Base-by-base conservation (phyloP, 2,113 vertebrate genomes). In the Narcine bancroftii region DNA sequence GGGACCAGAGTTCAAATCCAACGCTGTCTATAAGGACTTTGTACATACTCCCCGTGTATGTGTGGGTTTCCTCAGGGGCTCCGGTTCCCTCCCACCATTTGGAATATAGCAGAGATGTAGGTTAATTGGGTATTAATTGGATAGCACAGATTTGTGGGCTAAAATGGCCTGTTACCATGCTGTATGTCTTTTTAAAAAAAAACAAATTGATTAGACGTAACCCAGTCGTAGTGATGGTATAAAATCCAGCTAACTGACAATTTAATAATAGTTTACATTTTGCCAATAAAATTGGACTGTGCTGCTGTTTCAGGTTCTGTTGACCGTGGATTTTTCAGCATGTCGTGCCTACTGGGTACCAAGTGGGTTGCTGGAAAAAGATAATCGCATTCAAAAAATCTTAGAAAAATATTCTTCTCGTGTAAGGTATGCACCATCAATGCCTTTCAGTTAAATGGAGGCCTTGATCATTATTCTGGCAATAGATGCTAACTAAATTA, bases 331-430 rank as follows among this genome's bases (percentile, higher is more conserved):
- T 94, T 97, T 96, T 83, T 96, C 97, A 3, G 94, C 93, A 0
- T 98, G 97, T 92, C 96, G 96, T 1, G 94, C 96, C 1, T 98
- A 97, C 93, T 98, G 97, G 97, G 96, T 94, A 93, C 94, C 95
- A 0, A 92, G 93, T 45, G 92, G 95, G 1, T 94, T 94, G 0
- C 0, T 0, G 0, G 95, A 95, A 26, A 89, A 93, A 39, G 95
- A 96, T 5, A 21, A 92, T 21, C 93, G 92, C 0, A 77, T 95
- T 26, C 95, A 96, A 42, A 94, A 93, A 0, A 2, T 93, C 5
- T 94, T 98, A 77, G 93, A 1, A 92, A 96, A 93, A 92, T 95
- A 94, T 0, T 95, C 96, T 0, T 93, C 95, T 0, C 93, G 94
- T 6, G 94, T 97, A 93, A 95, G 97, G 97, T 97, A 95, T 93